Base-by-base conservation (phyloP, 1,140 invertebrate species). In the Mycetomoellerius zeteki region DNA sequence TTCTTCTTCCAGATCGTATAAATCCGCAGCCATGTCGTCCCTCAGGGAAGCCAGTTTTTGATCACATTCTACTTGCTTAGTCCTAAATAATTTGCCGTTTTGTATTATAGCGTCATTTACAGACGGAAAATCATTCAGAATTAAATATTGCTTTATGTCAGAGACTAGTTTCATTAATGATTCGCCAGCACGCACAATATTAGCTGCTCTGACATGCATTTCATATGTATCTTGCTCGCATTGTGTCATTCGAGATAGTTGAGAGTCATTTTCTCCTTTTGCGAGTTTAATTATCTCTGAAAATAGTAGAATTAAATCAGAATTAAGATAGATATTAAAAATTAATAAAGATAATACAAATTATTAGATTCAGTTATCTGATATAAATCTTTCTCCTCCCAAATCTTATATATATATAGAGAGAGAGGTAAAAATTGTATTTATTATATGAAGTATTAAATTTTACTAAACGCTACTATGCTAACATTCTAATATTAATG, bases 1-100 rank as follows among this genome's bases (percentile, higher is more conserved):
- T 96, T 99, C 99, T 95, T 99, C 99, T 96, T 99, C 99, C 56
- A 99, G 95, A 95, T 99, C 99, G 96, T 99, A 99, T 0, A 99
- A 95, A 96, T 99, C 98, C 65, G 98, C 97, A 43, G 99, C 98
- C 96, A 99, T 99, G 93, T 99, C 99, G 95, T 99, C 99, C 78
- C 99, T 93, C 24, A 99, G 93, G 43, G 97, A 97, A 96, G 99
- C 98, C 19, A 99, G 95, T 95, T 99, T 99, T 91, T 98, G 98
- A 96, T 99, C 99, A 95, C 98, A 98, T 92, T 99, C 98, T 37
- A 97, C 97, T 96, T 99, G 98, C 93, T 98, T 98, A 0, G 97
- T 97, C 82, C 98, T 96, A 93, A 98, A 99, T 27, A 99, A 92
- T 93, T 98, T 98, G 4, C 98, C 98, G 91, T 99, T 99, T 91